A percentile compares a stretch with the other conserved stretches of the same genome.
phyloP scores from a whole-genome alignment of 2,113 vertebrate species.

The Pampusana beccarii region DNA sequence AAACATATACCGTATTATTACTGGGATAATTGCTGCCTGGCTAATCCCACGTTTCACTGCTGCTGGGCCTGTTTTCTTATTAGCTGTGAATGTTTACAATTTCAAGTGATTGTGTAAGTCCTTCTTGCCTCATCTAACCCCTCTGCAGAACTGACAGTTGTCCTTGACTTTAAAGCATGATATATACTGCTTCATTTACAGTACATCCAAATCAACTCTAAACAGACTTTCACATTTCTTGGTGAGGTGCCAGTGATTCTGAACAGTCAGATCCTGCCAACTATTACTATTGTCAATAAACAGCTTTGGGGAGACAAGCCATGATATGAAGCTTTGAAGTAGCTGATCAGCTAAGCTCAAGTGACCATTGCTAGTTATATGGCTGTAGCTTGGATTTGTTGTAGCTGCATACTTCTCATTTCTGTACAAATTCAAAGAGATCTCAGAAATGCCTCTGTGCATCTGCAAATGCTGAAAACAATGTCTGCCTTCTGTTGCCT shows the following conservation, averaged over 20 bases:
- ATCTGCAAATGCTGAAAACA: neutral
- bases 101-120: constrained; percentile 11
- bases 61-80: constrained; percentile 54
- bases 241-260: constrained; percentile 52
- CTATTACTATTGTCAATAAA: neutral
- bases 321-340: constrained; percentile 17
- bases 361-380: neutral
- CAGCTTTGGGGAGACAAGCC: neutral
- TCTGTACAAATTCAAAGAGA: neutral
- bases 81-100: constrained; percentile 58
- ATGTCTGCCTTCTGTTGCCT: neutral
- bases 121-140: constrained; percentile 13
- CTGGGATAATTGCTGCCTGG: constrained; percentile 60
- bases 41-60: constrained; percentile 57
- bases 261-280: constrained; percentile 27
- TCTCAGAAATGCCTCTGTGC: neutral
- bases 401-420: neutral
- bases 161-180: constrained; percentile 58
- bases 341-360: constrained; percentile 19
- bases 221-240: neutral
- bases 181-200: constrained; percentile 35
- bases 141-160: constrained; percentile 2
- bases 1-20: constrained; percentile 58
- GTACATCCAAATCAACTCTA: constrained; percentile 15
- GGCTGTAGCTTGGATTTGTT: neutral